These are phyloP conservation scores for Archivesica marissinica DNA, from an alignment of 1,140 invertebrate genomes.

Conservation along the genomic window DNA sequence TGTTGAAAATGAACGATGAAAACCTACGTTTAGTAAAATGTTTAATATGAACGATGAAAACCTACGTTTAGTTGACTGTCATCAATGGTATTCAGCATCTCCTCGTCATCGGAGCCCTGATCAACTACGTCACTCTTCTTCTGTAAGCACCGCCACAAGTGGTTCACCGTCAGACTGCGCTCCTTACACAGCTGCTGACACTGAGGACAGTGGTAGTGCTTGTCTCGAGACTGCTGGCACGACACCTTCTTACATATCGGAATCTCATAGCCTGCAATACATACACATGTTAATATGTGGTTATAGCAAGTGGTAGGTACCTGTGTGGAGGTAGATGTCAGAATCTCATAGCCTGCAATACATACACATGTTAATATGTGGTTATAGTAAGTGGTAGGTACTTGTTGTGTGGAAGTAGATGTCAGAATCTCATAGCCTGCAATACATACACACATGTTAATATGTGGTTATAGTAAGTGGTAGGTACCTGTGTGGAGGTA, in stretches of 20 bases:
- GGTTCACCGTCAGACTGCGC: constrained; percentile 60
- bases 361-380: too few species aligned
- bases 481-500: too few species aligned
- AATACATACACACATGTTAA: too few species aligned
- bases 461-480: too few species aligned
- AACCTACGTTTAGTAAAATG: constrained; percentile 40
- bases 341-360: constrained; percentile 60
- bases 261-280: constrained; percentile 60
- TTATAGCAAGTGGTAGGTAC: too few species aligned
- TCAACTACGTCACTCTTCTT: constrained; percentile 3
- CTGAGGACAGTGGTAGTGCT: constrained; percentile 64
- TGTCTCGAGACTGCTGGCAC: constrained; percentile 10
- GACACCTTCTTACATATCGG: constrained; percentile 52
- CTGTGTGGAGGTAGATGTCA: too few species aligned
- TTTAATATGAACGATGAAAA: too few species aligned
- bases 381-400: too few species aligned
- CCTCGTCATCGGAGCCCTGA: constrained; percentile 21
- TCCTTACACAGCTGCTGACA: constrained; percentile 53
- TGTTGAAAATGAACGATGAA: too few species aligned
- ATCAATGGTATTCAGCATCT: constrained; percentile 38
- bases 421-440: constrained; percentile 58
- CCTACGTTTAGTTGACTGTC: constrained; percentile 55
- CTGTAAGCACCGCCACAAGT: constrained; percentile 63
- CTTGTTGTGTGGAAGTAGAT: too few species aligned
- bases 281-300: too few species aligned